Base-by-base conservation (phyloP, 92 coral and sea anemone genomes). In the Heteractis magnifica region DNA sequence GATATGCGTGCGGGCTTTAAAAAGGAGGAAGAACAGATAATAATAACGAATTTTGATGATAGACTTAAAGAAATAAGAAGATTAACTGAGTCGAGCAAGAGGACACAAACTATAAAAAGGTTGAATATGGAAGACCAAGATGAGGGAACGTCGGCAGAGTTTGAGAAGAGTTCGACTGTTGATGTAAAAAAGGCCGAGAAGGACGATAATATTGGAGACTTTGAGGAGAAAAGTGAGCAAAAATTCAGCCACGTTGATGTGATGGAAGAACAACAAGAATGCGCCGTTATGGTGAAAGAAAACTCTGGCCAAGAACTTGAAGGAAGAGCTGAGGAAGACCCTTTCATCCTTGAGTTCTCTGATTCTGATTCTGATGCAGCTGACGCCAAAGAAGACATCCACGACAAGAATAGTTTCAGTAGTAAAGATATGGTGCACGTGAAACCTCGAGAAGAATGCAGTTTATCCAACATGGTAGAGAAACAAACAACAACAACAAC, bases 281-380 rank as follows among this genome's bases (percentile, higher is more conserved):
- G 70, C 10, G 44, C 44, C 44, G 70, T 18, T 62, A 56, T 3
- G 65, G 19, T 44, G 48, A 60, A n/a, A 49, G 81, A 12, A 44
- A 16, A 50, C 19, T 44, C 49, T n/a, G 70, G 5, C 19, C n/a
- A 72, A 62, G 70, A 18, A 62, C 70, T 18, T 9, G 65, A 10
- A 70, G n/a, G 59, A 60, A 65, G 8, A 23, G 70, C 18, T 23
- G 88, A 58, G 75, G 86, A 59, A 74, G 18, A 21, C 62, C 49
- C 68, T 74, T 85, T 78, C 75, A 65, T 72, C 76, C 74, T 88
- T 7, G 72, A 79, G 81, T 72, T 82, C 51, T 88, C 88, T 48
- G 79, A 72, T 58, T 88, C 88, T 48, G 79, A 72, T 58, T 80
- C 71, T n/a, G 81, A 62, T 8, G 85, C 21, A 10, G 41, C 82